Base-by-base conservation (phyloP, 2,888 invertebrate genomes). In the Agapetus fuscipes region DNA sequence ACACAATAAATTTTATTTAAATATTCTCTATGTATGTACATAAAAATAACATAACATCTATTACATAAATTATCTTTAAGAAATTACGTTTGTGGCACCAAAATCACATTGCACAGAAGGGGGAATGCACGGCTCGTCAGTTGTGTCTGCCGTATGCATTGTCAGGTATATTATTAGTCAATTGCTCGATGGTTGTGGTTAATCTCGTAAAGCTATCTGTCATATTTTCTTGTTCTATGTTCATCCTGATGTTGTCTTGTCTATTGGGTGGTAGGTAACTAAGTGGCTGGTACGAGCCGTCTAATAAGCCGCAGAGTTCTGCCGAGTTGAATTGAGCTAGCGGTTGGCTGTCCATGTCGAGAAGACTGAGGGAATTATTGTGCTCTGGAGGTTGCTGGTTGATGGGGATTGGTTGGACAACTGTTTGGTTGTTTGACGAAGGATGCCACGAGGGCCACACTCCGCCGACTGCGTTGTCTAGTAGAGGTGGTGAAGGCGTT, bases 121-220 rank as follows among this genome's bases (percentile, higher is more conserved):
- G n/a, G n/a, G 9, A 20, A 20, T 20, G 20, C 20, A 9, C 10
- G 24, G 10, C 24, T 9, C n/a, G 10, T 20, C 16, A 34, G 26
- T 13, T 15, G 12, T n/a, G 12, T 12, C 35, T 24, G 17, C 41
- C 32, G 16, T 39, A 45, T 5, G 25, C 27, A 26, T 38, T 26
- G 5, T 24, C 17, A n/a, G 33, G 14, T 11, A 34, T 13, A 5
- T 17, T 41, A n/a, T 33, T 37, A n/a, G 33, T 35, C 15, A 41
- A 32, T 17, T 45, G 39, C 12, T 45, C 35, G 28, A 64, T 59
- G 17, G 62, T 62, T 35, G 64, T 64, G 2, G 68, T 63, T 34
- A 73, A 52, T 48, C 64, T 61, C n/a, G 69, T 70, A 44, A 74
- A 66, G 53, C 72, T 72, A 46, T 75, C 73, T 2, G 68, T 66